Evolutionary conservation across 2,113 vertebrate species (phyloP), one percentile per base, ranked within the genome.

Genomic region (Chaetodon auriga): DNA sequence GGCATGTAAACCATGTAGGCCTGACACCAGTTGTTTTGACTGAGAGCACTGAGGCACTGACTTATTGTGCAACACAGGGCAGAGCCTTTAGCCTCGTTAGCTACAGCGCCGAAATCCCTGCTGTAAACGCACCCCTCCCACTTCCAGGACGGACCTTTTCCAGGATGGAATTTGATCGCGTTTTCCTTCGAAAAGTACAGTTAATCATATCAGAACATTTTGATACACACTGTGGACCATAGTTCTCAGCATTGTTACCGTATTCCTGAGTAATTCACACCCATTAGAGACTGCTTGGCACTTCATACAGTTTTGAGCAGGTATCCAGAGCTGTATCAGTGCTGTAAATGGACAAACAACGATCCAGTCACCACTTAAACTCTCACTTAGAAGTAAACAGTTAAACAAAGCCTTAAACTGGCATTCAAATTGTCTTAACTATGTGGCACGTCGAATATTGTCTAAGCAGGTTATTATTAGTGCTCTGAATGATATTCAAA

Each of bases 1-100:
- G 87, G 82, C 88, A 85, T 87, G 87, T 87, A 86, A 92, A 93
- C 88, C 93, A 83, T 84, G 86, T 78, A 66, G 70, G 74, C 79
- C 81, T 81, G 78, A 85, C 90, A 87, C 82, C 87, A 86, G 76
- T 91, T 94, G 93, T 95, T 95, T 95, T 94, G 93, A 95, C 94
- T 92, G 93, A 88, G 87, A 90, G 90, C 90, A 92, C 68, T 94
- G 90, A 89, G 87, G 90, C 93, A 85, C 89, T 78, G 86, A 76
- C 71, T 90, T 64, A 91, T 90, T 87, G 85, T 83, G 86, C 91
- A 89, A 87, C 84, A 79, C 78, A 83, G 81, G 82, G 75, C 87
- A 25, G 62, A 80, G 68, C 43, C 75, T 63, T 70, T 9, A 64
- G 81, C 62, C 68, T 6, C 15, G 25, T 60, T 16, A 54, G 78